Evolutionary conservation across 2,113 vertebrate genomes (phyloP).

Genomic region (Merops nubicus): DNA sequence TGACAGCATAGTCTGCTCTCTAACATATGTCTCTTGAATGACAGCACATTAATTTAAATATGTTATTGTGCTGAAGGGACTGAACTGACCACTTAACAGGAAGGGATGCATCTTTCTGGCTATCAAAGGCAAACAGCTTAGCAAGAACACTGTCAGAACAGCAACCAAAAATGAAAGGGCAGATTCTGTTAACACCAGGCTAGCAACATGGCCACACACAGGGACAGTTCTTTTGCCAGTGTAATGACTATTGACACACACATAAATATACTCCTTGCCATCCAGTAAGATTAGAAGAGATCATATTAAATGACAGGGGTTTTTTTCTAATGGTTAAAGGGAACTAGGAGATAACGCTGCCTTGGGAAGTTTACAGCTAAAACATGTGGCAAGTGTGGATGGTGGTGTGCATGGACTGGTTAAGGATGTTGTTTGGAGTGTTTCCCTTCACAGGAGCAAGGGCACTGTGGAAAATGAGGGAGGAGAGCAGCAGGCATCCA

Average conservation of each 20-base stretch:
- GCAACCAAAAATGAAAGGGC: neutral
- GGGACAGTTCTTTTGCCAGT: neutral
- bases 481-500: neutral
- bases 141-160: neutral
- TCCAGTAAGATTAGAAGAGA: neutral
- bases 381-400: neutral
- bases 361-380: neutral
- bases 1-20: slow-evolving; percentile 13
- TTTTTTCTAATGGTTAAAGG: neutral
- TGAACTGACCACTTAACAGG: slow-evolving; percentile 27
- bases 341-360: neutral
- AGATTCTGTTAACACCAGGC: neutral
- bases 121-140: neutral
- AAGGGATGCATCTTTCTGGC: neutral
- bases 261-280: neutral
- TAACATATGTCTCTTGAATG: slow-evolving; percentile 7
- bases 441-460: neutral
- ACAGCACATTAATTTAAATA: slow-evolving; percentile 29
- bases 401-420: too few species aligned
- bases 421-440: neutral
- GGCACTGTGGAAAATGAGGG: neutral
- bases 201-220: fast-evolving
- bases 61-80: neutral
- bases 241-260: neutral
- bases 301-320: neutral